These are phyloP conservation scores for Tetranychus piercei DNA, from an alignment of 2,888 invertebrate species.

Conservation along the genomic window DNA sequence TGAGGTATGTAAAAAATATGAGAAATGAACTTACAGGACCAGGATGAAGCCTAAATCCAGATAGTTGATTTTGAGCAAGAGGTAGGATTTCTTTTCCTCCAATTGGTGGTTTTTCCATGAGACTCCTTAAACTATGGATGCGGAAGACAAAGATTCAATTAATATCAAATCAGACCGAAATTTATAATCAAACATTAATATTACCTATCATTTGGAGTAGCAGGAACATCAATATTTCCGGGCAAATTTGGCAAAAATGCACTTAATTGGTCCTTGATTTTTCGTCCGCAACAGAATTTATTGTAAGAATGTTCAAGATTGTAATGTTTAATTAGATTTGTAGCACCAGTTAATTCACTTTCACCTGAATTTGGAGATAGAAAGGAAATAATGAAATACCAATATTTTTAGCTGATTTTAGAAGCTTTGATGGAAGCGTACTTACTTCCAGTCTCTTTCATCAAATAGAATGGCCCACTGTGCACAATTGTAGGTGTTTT, in stretches of 20 bases:
- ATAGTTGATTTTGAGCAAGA: constrained; percentile 63
- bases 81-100: constrained; percentile 73
- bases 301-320: constrained; percentile 90
- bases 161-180: background rate
- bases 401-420: too few species aligned
- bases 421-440: background rate
- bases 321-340: constrained; percentile 89
- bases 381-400: too few species aligned
- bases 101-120: constrained; percentile 79
- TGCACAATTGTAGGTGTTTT: constrained; percentile 83
- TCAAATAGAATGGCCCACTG: constrained; percentile 86
- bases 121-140: constrained; percentile 23
- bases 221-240: constrained; percentile 82
- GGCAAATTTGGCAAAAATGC: constrained; percentile 87
- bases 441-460: constrained; percentile 82
- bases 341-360: constrained; percentile 83
- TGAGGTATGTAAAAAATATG: too few species aligned
- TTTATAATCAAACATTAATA: background rate
- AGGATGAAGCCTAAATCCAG: constrained; percentile 83
- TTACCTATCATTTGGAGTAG: constrained; percentile 42
- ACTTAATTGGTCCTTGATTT: constrained; percentile 63
- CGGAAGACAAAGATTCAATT: too few species aligned
- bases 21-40: constrained; percentile 49
- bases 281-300: constrained; percentile 48
- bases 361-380: constrained; percentile 42